Evolutionary conservation across 2,888 invertebrate species (phyloP), one percentile per base, ranked within the genome.

Genomic region (Cloeon dipterum): DNA sequence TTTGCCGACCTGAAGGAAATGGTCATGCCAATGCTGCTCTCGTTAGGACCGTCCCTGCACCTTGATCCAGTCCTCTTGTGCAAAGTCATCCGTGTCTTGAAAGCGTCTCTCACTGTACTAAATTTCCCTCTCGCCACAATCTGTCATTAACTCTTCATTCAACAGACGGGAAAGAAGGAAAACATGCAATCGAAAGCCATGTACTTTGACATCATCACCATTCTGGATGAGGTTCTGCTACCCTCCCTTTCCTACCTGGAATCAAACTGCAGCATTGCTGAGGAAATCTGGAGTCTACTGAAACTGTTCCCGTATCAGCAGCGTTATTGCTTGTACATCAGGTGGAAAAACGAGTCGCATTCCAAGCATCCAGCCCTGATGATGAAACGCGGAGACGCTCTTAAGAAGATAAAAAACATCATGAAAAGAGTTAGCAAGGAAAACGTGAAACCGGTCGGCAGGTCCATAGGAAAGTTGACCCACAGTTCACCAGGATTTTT

Each of bases 371-470:
- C 94, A 0, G 68, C 76, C 26, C 58, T 98, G 37, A 68, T 91
- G 50, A 66, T 79, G 16, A 77, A 82, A 23, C 69, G 81, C 29
- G 89, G 85, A 1, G 81, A 85, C 51, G 76, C 83, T 0, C 69
- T 88, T 45, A 89, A 91, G 51, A 74, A 82, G 50, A 83, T 93
- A 34, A 91, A 91, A 53, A 88, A 88, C 45, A 78, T 94, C 25
- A 89, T 98, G 86, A 94, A 96, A 60, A 74, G 82, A 42, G 86
- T 89, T 25, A 91, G 91, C 48, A 99, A 98, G 54, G 98, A 99
- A 55, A 98, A 93, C 50, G 88, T 94, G 5, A 98, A 96, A 56
- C 88, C 85, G 2, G 82, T 91, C 42, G 98, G 98, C 1, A 67
- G 98, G 40, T 74, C 83, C 34, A 81, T 99, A 43, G 98, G 96